Evolutionary conservation across 2,797 vertebrate species (phyloP).

Genomic region (Gephyroberyx darwinii): DNA sequence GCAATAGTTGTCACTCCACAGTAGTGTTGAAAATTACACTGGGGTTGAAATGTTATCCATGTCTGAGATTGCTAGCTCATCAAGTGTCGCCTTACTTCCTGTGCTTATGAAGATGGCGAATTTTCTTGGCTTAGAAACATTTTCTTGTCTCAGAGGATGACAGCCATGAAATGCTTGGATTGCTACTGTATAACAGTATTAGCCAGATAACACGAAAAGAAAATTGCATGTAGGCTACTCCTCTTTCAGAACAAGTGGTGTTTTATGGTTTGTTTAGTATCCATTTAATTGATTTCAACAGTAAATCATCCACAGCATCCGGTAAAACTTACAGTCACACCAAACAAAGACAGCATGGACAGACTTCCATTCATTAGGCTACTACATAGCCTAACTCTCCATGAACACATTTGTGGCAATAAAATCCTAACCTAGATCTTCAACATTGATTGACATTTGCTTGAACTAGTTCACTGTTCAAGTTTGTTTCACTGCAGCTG

Average conservation of each 20-base stretch:
- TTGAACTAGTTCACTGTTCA: not conserved
- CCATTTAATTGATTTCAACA: conserved; percentile 36
- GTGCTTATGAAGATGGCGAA: conserved; percentile 12
- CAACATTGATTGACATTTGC: conserved; percentile 23
- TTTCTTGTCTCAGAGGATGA: conserved; percentile 27
- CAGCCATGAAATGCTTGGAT: conserved; percentile 41
- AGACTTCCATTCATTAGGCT: not conserved
- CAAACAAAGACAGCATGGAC: conserved; percentile 32
- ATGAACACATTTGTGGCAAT: conserved; percentile 14
- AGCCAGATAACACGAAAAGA: conserved; percentile 35
- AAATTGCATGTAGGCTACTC: conserved; percentile 31
- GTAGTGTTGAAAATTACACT: conserved; percentile 42
- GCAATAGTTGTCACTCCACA: conserved; percentile 12
- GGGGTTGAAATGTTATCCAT: conserved; percentile 21
- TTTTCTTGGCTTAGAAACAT: conserved; percentile 1
- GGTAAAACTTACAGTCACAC: conserved; percentile 18
- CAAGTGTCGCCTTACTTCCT: conserved; percentile 11
- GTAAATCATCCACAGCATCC: conserved; percentile 48
- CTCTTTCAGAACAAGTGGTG: conserved; percentile 25
- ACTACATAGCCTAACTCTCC: conserved; percentile 7
- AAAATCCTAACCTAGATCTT: conserved; percentile 13
- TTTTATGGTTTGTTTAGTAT: conserved; percentile 31
- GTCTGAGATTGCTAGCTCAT: conserved; percentile 33
- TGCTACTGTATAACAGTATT: conserved; percentile 39
- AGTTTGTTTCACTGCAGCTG: conserved; percentile 1